phyloP scores from a whole-genome alignment of 2,113 vertebrate genomes.

The Gadus macrocephalus region DNA sequence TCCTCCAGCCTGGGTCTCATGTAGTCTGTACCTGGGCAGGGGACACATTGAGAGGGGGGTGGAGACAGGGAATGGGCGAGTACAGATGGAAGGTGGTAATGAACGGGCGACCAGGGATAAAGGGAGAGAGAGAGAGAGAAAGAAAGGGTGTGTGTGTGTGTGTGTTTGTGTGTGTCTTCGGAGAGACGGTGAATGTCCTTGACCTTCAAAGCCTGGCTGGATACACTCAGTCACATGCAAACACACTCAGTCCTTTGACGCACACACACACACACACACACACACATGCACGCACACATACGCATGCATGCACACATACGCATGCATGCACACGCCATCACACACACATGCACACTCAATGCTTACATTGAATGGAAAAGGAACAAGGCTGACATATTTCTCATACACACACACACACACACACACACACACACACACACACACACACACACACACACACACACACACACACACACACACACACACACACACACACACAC shows the following conservation, averaged over 20 bases:
- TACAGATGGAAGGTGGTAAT: background rate
- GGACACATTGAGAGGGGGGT: too few species aligned
- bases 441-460: conserved; percentile 16
- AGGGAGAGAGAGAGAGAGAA: background rate
- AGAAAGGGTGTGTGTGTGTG: background rate
- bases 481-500: background rate
- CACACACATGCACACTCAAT: background rate
- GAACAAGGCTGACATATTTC: too few species aligned
- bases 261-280: background rate
- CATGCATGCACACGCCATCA: background rate
- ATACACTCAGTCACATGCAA: background rate
- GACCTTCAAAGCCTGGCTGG: too few species aligned
- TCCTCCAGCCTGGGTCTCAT: too few species aligned
- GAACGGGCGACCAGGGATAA: background rate
- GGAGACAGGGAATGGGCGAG: too few species aligned
- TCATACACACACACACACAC: too few species aligned
- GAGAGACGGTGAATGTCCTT: background rate
- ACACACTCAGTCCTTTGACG: background rate
- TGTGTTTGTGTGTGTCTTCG: too few species aligned
- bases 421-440: background rate
- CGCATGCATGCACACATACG: background rate
- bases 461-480: conserved; percentile 15
- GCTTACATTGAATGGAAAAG: background rate
- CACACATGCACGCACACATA: background rate
- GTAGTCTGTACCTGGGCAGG: too few species aligned